Percentiles rank a stretch among this genome's conserved stretches.
Conservation (phyloP, 2,797 vertebrate species). For the Urophycis tenuis region DNA sequence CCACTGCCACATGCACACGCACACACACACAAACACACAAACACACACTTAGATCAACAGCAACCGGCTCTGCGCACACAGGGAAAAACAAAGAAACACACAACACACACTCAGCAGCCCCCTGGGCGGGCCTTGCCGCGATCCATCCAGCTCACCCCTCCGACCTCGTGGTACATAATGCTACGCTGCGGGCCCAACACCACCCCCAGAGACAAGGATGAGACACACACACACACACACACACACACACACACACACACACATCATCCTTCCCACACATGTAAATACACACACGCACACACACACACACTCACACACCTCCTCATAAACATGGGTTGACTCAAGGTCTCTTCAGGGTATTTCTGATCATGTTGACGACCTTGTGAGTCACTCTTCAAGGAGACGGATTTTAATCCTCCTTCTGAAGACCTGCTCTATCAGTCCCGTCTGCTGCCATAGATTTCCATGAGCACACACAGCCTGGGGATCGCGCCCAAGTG, state of each 20-base stretch:
- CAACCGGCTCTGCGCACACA: slow-evolving; percentile 2
- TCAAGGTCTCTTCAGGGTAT: not conserved
- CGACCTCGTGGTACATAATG: slow-evolving; percentile 48
- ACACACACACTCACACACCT: slow-evolving; percentile 2
- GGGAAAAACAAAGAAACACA: slow-evolving; percentile 15
- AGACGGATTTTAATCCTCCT: not conserved
- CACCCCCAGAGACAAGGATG: slow-evolving; percentile 22
- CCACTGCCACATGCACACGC: too few species aligned
- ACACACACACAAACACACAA: not conserved
- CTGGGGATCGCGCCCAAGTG: not conserved
- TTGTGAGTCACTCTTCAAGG: not conserved
- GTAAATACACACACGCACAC: not conserved
- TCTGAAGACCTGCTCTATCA: not conserved
- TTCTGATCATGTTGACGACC: not conserved
- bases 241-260: slow-evolving; percentile 20
- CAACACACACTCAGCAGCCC: slow-evolving; percentile 11
- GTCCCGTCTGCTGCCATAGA: not conserved
- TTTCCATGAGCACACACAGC: not conserved
- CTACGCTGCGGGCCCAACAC: slow-evolving; percentile 35
- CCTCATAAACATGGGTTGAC: not conserved
- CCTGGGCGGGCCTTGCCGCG: slow-evolving; percentile 29
- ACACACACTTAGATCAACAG: not conserved
- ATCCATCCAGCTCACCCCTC: slow-evolving; percentile 36
- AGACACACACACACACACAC: slow-evolving; percentile 14
- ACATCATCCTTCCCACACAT: not conserved